A percentile compares a stretch with the other conserved stretches of the same genome.
Evolutionary conservation across 2,888 invertebrate genomes (phyloP).

Genomic region (Parnassius apollo): DNA sequence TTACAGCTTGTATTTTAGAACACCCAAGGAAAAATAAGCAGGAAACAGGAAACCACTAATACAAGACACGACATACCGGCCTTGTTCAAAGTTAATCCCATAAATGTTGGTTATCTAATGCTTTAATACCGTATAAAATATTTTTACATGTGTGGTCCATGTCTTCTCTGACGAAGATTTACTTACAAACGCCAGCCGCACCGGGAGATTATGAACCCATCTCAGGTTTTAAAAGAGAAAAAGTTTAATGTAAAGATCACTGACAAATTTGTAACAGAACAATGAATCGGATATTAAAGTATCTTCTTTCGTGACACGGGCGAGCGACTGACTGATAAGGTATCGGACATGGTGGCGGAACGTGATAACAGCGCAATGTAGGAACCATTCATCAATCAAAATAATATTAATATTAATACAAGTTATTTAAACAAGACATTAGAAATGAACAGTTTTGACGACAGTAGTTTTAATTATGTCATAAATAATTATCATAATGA

Average conservation of each 20-base stretch:
- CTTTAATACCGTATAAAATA: slow-evolving; percentile 50
- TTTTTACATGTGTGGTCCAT: slow-evolving; percentile 72
- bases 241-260: slow-evolving; percentile 80
- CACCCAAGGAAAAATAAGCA: slow-evolving; percentile 31
- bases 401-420: neutral
- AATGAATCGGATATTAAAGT: slow-evolving; percentile 80
- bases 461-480: too few relatives aligned
- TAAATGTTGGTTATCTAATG: slow-evolving; percentile 41
- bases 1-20: slow-evolving; percentile 25
- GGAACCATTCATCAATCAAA: slow-evolving; percentile 15
- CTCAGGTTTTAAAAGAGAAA: slow-evolving; percentile 75
- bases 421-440: too few relatives aligned
- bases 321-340: slow-evolving; percentile 68
- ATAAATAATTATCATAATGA: too few relatives aligned
- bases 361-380: slow-evolving; percentile 30
- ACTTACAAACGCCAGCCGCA: slow-evolving; percentile 63
- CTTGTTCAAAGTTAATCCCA: slow-evolving; percentile 38
- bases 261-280: slow-evolving; percentile 82
- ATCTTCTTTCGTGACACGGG: slow-evolving; percentile 77
- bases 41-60: slow-evolving; percentile 39
- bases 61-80: slow-evolving; percentile 43
- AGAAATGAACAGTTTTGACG: too few relatives aligned
- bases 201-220: slow-evolving; percentile 71
- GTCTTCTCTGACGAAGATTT: slow-evolving; percentile 64
- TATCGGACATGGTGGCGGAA: slow-evolving; percentile 44